Evolutionary conservation across 1,140 invertebrate species (phyloP).

Genomic region (Aphaenogaster rudis): DNA sequence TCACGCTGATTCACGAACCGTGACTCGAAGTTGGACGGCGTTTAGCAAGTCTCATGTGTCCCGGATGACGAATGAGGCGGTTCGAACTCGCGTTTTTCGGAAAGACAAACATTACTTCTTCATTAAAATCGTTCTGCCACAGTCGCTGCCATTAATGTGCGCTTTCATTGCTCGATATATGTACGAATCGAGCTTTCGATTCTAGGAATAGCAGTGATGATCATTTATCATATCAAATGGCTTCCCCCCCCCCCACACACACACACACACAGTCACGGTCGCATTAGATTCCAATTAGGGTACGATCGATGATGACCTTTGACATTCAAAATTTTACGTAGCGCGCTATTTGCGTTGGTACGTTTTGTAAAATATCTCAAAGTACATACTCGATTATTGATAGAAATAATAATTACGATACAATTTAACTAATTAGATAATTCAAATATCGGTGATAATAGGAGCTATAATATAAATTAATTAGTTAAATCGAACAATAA

Average conservation of each 20-base stretch:
- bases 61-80: background rate
- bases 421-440: constrained; percentile 31
- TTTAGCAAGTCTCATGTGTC: background rate
- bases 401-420: constrained; percentile 20
- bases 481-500: constrained; percentile 26
- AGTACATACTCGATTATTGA: constrained; percentile 6
- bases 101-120: constrained; percentile 19
- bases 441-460: constrained; percentile 21
- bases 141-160: background rate
- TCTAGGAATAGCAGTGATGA: background rate
- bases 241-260: background rate
- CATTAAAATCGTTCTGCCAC: background rate
- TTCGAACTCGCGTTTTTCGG: background rate
- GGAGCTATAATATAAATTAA: constrained; percentile 34
- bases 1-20: background rate
- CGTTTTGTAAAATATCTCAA: constrained; percentile 8
- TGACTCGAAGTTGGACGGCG: background rate
- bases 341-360: background rate
- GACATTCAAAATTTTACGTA: constrained; percentile 29
- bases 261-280: background rate
- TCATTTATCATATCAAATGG: constrained; percentile 47
- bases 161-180: background rate
- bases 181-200: background rate
- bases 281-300: constrained; percentile 49
- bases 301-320: constrained; percentile 32